These are phyloP conservation scores for Trypoxylon attenuatum DNA, from an alignment of 2,888 invertebrate genomes.

Conservation along the genomic window DNA sequence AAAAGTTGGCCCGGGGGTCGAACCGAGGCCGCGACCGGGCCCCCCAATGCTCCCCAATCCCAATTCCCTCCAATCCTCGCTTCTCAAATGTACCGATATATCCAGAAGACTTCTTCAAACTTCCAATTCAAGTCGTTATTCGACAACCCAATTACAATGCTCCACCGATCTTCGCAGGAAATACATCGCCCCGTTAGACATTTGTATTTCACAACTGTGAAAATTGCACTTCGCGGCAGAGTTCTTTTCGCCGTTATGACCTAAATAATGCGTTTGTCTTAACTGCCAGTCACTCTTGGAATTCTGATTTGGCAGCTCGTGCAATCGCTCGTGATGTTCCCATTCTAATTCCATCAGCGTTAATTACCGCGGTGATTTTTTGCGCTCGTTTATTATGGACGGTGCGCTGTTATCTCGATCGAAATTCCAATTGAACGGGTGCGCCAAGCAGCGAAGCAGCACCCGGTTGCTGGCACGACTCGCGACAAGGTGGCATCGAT, in stretches of 20 bases:
- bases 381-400: no score
- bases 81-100: slow-evolving; percentile 24
- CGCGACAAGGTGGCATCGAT: slow-evolving; percentile 30
- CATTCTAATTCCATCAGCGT: background rate
- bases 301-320: no score
- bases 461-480: background rate
- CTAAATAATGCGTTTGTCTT: no score
- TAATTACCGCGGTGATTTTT: no score
- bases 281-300: no score
- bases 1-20: slow-evolving; percentile 12
- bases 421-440: background rate
- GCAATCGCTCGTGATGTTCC: background rate
- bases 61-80: no score
- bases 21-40: background rate
- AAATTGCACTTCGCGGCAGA: no score
- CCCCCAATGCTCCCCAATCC: slow-evolving; percentile 12
- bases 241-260: no score
- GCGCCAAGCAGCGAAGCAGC: background rate
- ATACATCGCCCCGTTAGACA: no score
- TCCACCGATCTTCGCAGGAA: no score
- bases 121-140: slow-evolving; percentile 23
- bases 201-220: no score
- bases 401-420: background rate
- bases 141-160: slow-evolving; percentile 34
- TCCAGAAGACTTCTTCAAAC: background rate